These are phyloP conservation scores for Hemiprocne comata DNA, from an alignment of 2,113 vertebrate genomes.

Conservation along the genomic window DNA sequence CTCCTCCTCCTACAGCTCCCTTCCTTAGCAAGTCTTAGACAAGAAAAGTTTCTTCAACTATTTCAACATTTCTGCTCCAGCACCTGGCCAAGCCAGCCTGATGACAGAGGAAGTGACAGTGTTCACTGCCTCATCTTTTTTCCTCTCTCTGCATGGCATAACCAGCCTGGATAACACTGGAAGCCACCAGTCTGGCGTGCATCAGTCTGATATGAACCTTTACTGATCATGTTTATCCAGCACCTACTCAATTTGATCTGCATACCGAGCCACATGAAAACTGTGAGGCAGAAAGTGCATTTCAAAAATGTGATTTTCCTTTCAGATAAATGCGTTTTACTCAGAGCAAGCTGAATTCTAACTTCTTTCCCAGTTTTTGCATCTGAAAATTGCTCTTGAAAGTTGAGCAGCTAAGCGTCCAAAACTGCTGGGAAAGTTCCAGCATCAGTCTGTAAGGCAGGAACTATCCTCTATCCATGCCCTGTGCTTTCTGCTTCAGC, in stretches of 20 bases:
- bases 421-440: constrained; percentile 24
- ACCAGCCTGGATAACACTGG: constrained; percentile 33
- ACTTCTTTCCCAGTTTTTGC: constrained; percentile 36
- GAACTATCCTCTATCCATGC: not conserved
- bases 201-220: constrained; percentile 31
- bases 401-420: constrained; percentile 57
- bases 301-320: constrained; percentile 64
- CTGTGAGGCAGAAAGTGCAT: constrained; percentile 67
- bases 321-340: constrained; percentile 40
- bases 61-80: constrained; percentile 7
- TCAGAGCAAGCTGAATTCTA: constrained; percentile 49
- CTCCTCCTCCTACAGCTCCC: not conserved
- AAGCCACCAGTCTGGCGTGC: constrained; percentile 42
- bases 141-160: constrained; percentile 39
- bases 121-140: constrained; percentile 27
- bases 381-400: constrained; percentile 60
- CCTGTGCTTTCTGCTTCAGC: not conserved
- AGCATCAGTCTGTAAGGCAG: not conserved
- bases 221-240: constrained; percentile 52
- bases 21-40: not conserved
- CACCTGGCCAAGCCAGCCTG: constrained; percentile 2
- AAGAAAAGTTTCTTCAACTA: constrained; percentile 48
- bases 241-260: constrained; percentile 42
- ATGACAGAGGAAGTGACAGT: not conserved
- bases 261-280: constrained; percentile 17